phyloP scores from a whole-genome alignment of 2,113 vertebrate genomes.

The Calyptommatus sinebrachiatus region DNA sequence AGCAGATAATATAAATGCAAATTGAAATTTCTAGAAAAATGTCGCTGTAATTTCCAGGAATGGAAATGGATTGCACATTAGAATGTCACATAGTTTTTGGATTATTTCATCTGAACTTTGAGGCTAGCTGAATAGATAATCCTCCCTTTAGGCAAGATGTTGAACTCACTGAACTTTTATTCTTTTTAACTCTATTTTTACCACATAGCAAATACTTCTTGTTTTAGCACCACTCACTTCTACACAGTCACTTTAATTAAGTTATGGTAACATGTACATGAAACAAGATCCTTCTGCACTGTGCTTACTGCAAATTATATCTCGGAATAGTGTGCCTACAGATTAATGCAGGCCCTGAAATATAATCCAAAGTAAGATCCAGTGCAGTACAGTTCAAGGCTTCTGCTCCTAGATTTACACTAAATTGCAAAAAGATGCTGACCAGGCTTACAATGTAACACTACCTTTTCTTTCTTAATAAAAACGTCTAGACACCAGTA shows the following conservation, averaged over 20 bases:
- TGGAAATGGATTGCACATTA: neutral
- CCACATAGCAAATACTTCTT: neutral
- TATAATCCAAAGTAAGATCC: too few relatives aligned
- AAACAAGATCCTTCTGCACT: neutral
- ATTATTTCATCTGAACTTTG: neutral
- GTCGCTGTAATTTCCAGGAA: conserved; percentile 4
- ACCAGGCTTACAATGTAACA: neutral
- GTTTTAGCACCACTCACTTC: neutral
- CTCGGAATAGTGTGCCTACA: too few relatives aligned
- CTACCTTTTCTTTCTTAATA: neutral
- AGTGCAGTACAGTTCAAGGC: too few relatives aligned
- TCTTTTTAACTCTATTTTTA: conserved; percentile 6
- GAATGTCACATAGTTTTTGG: neutral
- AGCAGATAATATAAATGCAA: neutral
- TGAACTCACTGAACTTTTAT: neutral
- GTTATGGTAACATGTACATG: neutral
- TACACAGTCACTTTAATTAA: neutral
- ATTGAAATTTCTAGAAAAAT: neutral
- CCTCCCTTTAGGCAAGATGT: neutral
- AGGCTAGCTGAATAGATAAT: neutral
- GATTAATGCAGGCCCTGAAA: too few relatives aligned
- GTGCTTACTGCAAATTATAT: too few relatives aligned
- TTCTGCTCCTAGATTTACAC: neutral
- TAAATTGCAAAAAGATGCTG: neutral
- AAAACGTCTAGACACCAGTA: too few relatives aligned